Base-by-base conservation (phyloP, 2,113 vertebrate genomes). In the Dascyllus trimaculatus region DNA sequence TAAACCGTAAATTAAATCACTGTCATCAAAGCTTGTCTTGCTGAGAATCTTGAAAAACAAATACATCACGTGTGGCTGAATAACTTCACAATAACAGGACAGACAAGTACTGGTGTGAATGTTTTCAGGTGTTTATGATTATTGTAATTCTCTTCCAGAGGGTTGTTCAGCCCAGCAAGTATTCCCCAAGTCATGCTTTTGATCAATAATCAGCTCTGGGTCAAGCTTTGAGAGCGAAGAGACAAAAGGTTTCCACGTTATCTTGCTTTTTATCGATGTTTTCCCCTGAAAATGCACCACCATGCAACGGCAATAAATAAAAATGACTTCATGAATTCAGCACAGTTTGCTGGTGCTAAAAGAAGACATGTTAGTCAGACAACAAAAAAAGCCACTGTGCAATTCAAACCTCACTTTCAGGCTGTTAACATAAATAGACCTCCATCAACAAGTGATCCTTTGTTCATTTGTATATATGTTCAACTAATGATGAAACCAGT, bases 1-100 rank as follows among this genome's bases (percentile, higher is more conserved):
- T 71, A 72, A 65, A 58, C 24, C 64, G 15, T 58, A 73, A 43
- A 43, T 73, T 73, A 21, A 79, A 71, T 14, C 40, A 43, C 13
- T 68, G 13, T 53, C 5, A 52, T 68, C 24, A 75, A 38, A 76
- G 53, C 6, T 1, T 43, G 17, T 32, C 49, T 75, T 38, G 71
- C 22, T 29, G 15, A 62, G 69, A 78, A 60, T 15, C 38, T 18
- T 9, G 18, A 65, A 32, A 65, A n/a, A 6, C 35, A 58, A 11
- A 73, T 26, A 58, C 40, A 25, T 35, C 2, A 58, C 2, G 38
- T 40, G 9, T 11, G 2, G 8, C 9, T 40, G 29, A 29, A 4
- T 29, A 29, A 6, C 29, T 5, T 29, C 4, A 29, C 4, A 3
- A 29, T 29, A 29, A 29, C 29, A 29, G 5, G 29, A 29, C 29